Evolutionary conservation across 2,888 invertebrate genomes (phyloP).

Genomic region (Cephonodes hylas): DNA sequence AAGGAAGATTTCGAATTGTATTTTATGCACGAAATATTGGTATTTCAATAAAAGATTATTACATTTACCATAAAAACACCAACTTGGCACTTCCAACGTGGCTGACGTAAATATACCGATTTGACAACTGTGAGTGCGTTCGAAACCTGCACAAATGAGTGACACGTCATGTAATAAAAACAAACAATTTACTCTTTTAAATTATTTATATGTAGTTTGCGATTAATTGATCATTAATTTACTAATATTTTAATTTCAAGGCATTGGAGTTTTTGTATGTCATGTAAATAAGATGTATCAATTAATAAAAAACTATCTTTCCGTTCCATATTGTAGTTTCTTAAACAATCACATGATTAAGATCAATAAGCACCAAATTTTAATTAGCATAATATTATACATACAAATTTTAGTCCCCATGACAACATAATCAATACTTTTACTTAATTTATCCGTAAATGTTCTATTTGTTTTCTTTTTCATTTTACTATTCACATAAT

Average conservation of each 20-base stretch:
- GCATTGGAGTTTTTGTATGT: no score
- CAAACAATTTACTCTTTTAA: neutral
- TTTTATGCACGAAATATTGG: neutral
- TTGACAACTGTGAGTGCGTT: conserved; percentile 39
- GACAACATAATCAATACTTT: neutral
- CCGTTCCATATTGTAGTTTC: neutral
- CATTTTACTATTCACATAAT: neutral
- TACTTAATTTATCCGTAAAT: neutral
- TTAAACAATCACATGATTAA: neutral
- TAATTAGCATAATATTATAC: neutral
- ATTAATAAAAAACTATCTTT: neutral
- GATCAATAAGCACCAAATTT: neutral
- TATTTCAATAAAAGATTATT: conserved; percentile 47
- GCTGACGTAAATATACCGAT: conserved; percentile 74
- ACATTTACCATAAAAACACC: conserved; percentile 78
- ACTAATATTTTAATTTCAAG: no score
- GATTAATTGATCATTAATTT: no score
- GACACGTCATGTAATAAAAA: conserved; percentile 31
- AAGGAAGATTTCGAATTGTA: neutral
- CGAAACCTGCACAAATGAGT: conserved; percentile 19
- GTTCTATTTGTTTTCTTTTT: neutral
- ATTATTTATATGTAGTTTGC: no score
- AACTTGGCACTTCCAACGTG: conserved; percentile 83
- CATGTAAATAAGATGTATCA: no score
- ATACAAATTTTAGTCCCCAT: neutral